A percentile compares a stretch with the other conserved stretches of the same genome.
Conservation (phyloP, 53 echinoderm and acorn worm genomes). For the Echinarachnius parma region DNA sequence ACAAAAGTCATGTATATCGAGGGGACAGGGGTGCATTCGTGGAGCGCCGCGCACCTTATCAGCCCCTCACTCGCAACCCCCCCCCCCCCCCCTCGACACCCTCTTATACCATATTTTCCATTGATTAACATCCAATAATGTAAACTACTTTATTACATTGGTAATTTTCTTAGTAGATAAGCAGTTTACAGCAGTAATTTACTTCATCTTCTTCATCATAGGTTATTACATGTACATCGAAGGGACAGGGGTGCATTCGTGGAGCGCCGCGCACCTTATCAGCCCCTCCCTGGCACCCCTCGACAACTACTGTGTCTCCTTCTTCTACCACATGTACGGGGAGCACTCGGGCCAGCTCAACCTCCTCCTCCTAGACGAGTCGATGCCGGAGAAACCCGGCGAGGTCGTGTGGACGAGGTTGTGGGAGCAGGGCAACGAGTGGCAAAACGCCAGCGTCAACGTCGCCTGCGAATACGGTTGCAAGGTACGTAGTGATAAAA, state of each 20-base stretch:
- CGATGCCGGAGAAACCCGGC: background rate
- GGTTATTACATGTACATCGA: constrained; percentile 71
- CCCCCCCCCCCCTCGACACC: constrained; percentile 37
- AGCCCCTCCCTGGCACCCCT: constrained; percentile 44
- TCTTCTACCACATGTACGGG: constrained; percentile 77
- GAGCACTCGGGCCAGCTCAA: constrained; percentile 26
- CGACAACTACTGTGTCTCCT: constrained; percentile 50
- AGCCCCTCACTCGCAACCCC: constrained; percentile 47
- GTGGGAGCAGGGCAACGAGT: constrained; percentile 33
- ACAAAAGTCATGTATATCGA: constrained; percentile 65
- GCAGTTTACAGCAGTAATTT: too few relatives aligned
- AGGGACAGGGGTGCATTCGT: constrained; percentile 41
- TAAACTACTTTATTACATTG: too few relatives aligned
- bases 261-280: constrained; percentile 57
- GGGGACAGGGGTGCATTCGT: constrained; percentile 40
- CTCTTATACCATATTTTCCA: constrained; percentile 74
- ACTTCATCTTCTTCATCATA: too few relatives aligned
- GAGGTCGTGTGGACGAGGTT: constrained; percentile 15
- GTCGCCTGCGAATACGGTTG: constrained; percentile 13
- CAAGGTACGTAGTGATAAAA: background rate
- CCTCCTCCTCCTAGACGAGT: constrained; percentile 12
- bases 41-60: constrained; percentile 57
- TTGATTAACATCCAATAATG: too few relatives aligned
- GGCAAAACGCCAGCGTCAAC: constrained; percentile 15
- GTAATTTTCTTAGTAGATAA: too few relatives aligned